Evolutionary conservation across 2,888 invertebrate species (phyloP).

Genomic region (Alcis repandata): DNA sequence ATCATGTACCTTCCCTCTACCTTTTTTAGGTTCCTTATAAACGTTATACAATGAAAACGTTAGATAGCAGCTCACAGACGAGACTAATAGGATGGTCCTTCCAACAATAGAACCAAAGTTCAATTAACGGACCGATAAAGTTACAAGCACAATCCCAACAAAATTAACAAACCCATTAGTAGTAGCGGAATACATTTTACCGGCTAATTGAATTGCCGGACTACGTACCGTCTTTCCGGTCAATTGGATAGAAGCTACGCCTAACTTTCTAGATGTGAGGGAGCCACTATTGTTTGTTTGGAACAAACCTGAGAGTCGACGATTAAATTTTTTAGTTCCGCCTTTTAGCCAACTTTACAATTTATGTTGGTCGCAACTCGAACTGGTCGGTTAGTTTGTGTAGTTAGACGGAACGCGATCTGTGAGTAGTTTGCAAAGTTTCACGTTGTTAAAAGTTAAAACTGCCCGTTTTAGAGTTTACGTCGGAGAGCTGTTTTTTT

Average conservation of each 20-base stretch:
- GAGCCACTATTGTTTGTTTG: background rate
- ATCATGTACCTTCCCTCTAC: too few species aligned
- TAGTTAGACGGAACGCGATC: too few species aligned
- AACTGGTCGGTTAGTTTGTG: too few species aligned
- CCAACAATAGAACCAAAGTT: slow-evolving; percentile 16
- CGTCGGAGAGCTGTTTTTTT: too few species aligned
- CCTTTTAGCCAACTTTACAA: background rate
- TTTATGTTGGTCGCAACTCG: too few species aligned
- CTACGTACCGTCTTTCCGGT: slow-evolving; percentile 14
- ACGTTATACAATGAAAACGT: too few species aligned
- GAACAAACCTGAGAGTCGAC: background rate
- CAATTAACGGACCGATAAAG: slow-evolving; percentile 29
- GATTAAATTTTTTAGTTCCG: background rate
- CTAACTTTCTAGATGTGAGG: background rate
- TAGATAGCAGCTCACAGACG: too few species aligned
- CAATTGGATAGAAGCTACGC: slow-evolving; percentile 11
- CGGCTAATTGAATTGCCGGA: slow-evolving; percentile 33
- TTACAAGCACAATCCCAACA: slow-evolving; percentile 34
- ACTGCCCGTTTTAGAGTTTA: too few species aligned
- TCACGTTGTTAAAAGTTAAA: too few species aligned
- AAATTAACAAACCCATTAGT: slow-evolving; percentile 40
- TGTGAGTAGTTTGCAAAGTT: too few species aligned
- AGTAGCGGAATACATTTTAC: slow-evolving; percentile 35
- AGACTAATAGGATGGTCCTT: background rate
- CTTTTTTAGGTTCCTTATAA: too few species aligned